Base-by-base conservation (phyloP, 2,888 invertebrate species). In the Chymomyza amoena region DNA sequence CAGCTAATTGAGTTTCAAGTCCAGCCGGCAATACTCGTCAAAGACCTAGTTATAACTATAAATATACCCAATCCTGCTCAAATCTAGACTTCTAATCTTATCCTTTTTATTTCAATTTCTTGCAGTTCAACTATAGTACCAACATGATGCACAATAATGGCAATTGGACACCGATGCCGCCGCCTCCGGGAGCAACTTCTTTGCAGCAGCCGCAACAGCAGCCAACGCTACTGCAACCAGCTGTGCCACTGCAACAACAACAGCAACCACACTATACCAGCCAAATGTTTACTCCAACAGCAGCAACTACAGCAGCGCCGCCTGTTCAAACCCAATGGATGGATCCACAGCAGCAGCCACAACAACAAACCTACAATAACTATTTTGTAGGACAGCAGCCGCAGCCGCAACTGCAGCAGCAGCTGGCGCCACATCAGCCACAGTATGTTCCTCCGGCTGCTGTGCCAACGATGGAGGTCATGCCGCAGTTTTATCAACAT, bases 71-170 rank as follows among this genome's bases (percentile, higher is more conserved):
- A 25, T 32, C 1, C 32, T 32, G 7, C 32, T 32, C 32, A 0
- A 7, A 32, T 7, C 32, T 7, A n/a, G n/a, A n/a, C n/a, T 1
- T 7, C 5, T 45, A 45, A 45, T 13, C 39, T 45, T 36, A 9
- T 36, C 9, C 7, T 36, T 9, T 45, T 13, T 3, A 45, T 13
- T 45, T 45, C 13, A 13, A 13, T 13, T 45, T 13, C 13, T 45
- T 45, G 10, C 39, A 45, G 39, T 2, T 13, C 2, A 45, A 45
- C 39, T 45, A 3, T 13, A 45, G 4, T 45, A 45, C 39, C 39
- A 81, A 80, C 16, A 85, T 85, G 89, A 80, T 85, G 89, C 89
- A 87, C 72, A 85, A 85, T 61, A 85, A 85, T 76, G 77, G 76
- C 61, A 80, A 78, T 76, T 90, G 90, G 90, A 80, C 76, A 71